Base-by-base conservation (phyloP, 1,140 invertebrate species). In the Wiebesia pumilae region DNA sequence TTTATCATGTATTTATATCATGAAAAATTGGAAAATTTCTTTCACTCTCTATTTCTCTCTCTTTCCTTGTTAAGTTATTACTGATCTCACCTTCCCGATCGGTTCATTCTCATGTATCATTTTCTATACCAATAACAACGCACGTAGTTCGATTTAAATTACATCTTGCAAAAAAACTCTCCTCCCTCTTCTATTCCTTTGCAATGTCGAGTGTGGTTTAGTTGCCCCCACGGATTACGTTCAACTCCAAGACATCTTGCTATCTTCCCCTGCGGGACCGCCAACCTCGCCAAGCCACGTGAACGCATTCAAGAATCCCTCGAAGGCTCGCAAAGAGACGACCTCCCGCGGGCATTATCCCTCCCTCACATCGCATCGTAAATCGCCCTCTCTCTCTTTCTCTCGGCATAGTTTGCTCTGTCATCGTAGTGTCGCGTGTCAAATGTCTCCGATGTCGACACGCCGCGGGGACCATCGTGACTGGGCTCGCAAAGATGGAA, bases 341-440 rank as follows among this genome's bases (percentile, higher is more conserved):
- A 65, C 54, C 83, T 84, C 73, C 73, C 83, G 27, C 84, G 79
- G 78, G 67, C 79, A 38, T 62, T 62, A 51, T 62, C 78, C 21
- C 38, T 47, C 27, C 33, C 43, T 47, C 43, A 14, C 65, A 51
- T 87, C 77, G 54, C 65, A 77, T 83, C 88, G 85, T 89, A 89
- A 89, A 89, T 90, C 83, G 80, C 84, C 87, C 87, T n/a, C 3
- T 3, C 2, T 62, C 24, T 4, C 58, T 47, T n/a, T n/a, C n/a
- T n/a, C n/a, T n/a, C n/a, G n/a, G 1, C 35, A 6, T 35, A 75
- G 30, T 62, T 67, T 71, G 24, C 16, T 6, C 86, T 88, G 88
- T 89, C 85, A 84, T 89, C 90, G 88, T 86, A 89, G 89, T 87
- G 89, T 89, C 85, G 85, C 89, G 86, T 90, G 89, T 90, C 88